Evolutionary conservation across 92 coral and sea anemone species (phyloP), one percentile per base, ranked within the genome.

Genomic region (Nematostella vectensis): DNA sequence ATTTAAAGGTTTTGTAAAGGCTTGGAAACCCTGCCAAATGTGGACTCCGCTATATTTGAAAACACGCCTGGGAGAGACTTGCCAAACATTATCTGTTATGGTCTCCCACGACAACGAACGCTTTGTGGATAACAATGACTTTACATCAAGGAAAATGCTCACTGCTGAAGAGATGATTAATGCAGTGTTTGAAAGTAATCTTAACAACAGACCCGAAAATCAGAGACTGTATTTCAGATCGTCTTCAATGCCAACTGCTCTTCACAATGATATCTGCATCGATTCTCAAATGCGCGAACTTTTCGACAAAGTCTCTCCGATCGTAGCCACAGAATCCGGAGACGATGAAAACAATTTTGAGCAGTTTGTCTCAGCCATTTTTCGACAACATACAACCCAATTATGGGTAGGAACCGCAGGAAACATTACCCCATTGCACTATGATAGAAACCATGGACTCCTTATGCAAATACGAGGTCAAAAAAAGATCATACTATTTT

Each of bases 361-460:
- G 15, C 40, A 33, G 6, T 33, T 33, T 33, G 8, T 6, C 15
- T 6, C 6, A 15, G 15, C 6, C 8, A 15, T 49, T 16, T 73
- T 73, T 28, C 55, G 57, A 30, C 79, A 65, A 27, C 58, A 57
- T 26, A 73, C 79, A 11, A 73, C 65, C 72, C 79, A 73, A 37
- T 47, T 73, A 39, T 73, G 79, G 79, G 30, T 73, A 48, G 74
- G 79, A 4, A 63, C 79, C 16, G 43, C 20, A 16, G 79, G 79
- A 3, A 73, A 73, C 29, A 48, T 65, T 40, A 73, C 79, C 23
- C 79, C 71, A 30, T 25, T 73, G 10, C 79, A 73, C 15, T 73
- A 73, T 20, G 79, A 73, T 50, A 40, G 79, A 49, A 65, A 58
- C 58, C 79, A 73, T 47, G 79, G 79, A 17, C 54, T 73, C 4